Evolutionary conservation across 1,140 invertebrate genomes (phyloP).

Genomic region (Contarinia nasturtii): DNA sequence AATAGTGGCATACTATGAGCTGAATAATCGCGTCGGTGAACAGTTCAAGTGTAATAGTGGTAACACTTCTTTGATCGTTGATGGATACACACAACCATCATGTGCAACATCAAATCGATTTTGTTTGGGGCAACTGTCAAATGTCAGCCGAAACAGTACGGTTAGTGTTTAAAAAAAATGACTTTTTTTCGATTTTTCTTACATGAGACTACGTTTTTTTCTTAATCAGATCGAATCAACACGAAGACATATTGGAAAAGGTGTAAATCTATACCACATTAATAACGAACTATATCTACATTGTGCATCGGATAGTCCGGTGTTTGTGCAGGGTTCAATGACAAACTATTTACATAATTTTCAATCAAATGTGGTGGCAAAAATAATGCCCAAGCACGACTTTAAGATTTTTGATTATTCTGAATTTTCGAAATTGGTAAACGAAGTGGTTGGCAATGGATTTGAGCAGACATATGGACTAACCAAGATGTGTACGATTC

Average conservation of each 20-base stretch:
- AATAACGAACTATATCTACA: conserved; percentile 97
- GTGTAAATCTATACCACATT: conserved; percentile 93
- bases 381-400: conserved; percentile 82
- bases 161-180: too few species aligned
- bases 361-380: conserved; percentile 90
- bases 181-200: too few species aligned
- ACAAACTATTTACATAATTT: conserved; percentile 93
- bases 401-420: conserved; percentile 96
- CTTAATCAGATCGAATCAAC: conserved; percentile 90
- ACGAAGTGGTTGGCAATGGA: conserved; percentile 82
- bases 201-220: too few species aligned
- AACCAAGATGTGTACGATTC: conserved; percentile 95
- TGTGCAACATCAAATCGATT: conserved; percentile 77
- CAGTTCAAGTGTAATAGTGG: conserved; percentile 72
- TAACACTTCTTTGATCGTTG: conserved; percentile 67
- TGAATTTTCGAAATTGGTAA: conserved; percentile 82
- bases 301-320: conserved; percentile 83
- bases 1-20: conserved; percentile 92
- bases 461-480: conserved; percentile 93
- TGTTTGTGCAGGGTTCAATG: conserved; percentile 92
- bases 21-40: conserved; percentile 89
- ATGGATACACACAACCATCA: conserved; percentile 92
- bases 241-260: conserved; percentile 87
- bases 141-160: conserved; percentile 92
- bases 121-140: conserved; percentile 87